A percentile compares a stretch with the other conserved stretches of the same genome.
Evolutionary conservation across 2,888 invertebrate genomes (phyloP).

Genomic region (Tiliacea aurago): DNA sequence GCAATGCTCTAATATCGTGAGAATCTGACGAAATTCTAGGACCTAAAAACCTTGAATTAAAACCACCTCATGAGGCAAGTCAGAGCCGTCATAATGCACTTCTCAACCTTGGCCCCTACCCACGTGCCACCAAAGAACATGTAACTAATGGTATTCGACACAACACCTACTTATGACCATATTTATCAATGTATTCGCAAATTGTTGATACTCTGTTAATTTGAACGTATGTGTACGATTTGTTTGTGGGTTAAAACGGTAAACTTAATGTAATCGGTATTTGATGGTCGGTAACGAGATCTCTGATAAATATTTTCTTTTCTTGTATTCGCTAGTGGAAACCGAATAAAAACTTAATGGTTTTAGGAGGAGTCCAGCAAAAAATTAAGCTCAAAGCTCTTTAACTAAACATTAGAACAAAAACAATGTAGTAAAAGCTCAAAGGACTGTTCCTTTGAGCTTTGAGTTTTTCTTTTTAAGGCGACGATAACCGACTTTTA

Average conservation of each 20-base stretch:
- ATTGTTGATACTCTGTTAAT: constrained; percentile 65
- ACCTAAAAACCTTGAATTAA: constrained; percentile 14
- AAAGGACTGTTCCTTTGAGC: too few relatives aligned
- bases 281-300: background rate
- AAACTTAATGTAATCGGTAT: background rate
- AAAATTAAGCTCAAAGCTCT: background rate
- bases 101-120: constrained; percentile 73
- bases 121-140: constrained; percentile 59
- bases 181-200: constrained; percentile 68
- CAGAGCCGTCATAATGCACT: constrained; percentile 51
- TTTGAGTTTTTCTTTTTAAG: too few relatives aligned
- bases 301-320: background rate
- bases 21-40: background rate
- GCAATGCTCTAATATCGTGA: background rate
- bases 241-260: constrained; percentile 35
- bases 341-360: background rate
- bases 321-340: background rate
- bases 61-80: constrained; percentile 35
- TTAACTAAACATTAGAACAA: background rate
- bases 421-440: background rate
- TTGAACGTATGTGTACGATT: constrained; percentile 60
- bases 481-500: too few relatives aligned
- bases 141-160: constrained; percentile 72
- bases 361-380: background rate
- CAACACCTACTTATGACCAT: constrained; percentile 72